Percentiles rank a stretch among this genome's conserved stretches.
These are phyloP conservation scores for Pagetopsis macropterus DNA, from an alignment of 2,797 vertebrate species.

Conservation along the genomic window DNA sequence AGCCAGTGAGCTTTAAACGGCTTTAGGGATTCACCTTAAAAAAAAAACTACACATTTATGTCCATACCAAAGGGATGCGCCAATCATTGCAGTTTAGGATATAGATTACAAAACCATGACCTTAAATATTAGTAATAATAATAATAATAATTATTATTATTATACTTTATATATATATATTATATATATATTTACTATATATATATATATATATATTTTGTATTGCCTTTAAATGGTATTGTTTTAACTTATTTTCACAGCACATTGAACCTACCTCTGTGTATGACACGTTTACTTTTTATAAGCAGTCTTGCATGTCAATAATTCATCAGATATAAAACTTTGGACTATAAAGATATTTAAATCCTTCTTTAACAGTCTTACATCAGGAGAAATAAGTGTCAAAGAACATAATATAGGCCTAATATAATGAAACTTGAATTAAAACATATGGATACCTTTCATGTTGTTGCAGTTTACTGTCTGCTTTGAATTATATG, in stretches of 20 bases:
- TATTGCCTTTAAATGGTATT: too few relatives aligned
- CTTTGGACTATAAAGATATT: background rate
- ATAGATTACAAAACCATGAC: too few relatives aligned
- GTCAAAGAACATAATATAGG: background rate
- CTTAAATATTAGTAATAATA: too few relatives aligned
- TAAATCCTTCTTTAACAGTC: background rate
- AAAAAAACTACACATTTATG: background rate
- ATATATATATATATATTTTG: too few relatives aligned
- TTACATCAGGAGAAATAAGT: background rate
- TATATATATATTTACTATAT: too few relatives aligned
- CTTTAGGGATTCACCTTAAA: background rate
- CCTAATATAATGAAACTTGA: background rate
- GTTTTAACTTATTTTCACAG: too few relatives aligned
- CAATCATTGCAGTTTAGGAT: too few relatives aligned
- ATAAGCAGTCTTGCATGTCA: background rate
- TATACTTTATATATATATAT: too few relatives aligned
- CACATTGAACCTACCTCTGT: too few relatives aligned
- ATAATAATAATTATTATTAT: too few relatives aligned
- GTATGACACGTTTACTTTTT: too few relatives aligned
- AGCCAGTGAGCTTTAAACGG: background rate
- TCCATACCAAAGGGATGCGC: too few relatives aligned
- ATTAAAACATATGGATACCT: background rate
- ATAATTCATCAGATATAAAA: background rate
- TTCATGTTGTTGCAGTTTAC: background rate
- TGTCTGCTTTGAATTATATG: background rate